phyloP scores from a whole-genome alignment of 2,888 invertebrate species.

The Bursaphelenchus okinawaensis region DNA sequence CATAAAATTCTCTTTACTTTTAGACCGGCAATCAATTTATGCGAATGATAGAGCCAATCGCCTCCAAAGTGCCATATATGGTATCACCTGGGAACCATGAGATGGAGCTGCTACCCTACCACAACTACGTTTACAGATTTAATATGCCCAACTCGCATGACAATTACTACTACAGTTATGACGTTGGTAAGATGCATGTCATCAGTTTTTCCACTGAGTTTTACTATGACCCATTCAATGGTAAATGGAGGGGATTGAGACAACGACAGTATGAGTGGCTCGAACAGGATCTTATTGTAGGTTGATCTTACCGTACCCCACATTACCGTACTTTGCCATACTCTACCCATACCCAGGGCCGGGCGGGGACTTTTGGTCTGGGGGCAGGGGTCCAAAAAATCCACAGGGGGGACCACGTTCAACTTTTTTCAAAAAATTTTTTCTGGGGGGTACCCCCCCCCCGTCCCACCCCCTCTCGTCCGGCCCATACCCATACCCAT shows the following conservation, averaged over 20 bases:
- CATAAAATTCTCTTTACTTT: not conserved
- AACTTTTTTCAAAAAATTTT: no score
- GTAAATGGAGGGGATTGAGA: conserved; percentile 69
- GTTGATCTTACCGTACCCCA: no score
- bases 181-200: conserved; percentile 81
- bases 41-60: conserved; percentile 80
- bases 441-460: no score
- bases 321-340: no score
- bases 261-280: conserved; percentile 30
- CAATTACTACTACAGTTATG: conserved; percentile 69
- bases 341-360: no score
- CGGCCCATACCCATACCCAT: no score
- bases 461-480: no score
- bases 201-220: conserved; percentile 63
- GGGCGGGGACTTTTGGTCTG: no score
- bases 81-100: conserved; percentile 64
- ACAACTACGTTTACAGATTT: conserved; percentile 82
- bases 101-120: conserved; percentile 73
- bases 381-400: no score
- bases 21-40: conserved; percentile 82
- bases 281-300: conserved; percentile 25
- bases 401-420: no score
- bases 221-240: conserved; percentile 66
- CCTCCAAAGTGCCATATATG: conserved; percentile 77
- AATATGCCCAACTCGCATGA: conserved; percentile 70